These are phyloP conservation scores for Mesocricetus auratus DNA, from an alignment of 2,113 vertebrate species.

Conservation along the genomic window DNA sequence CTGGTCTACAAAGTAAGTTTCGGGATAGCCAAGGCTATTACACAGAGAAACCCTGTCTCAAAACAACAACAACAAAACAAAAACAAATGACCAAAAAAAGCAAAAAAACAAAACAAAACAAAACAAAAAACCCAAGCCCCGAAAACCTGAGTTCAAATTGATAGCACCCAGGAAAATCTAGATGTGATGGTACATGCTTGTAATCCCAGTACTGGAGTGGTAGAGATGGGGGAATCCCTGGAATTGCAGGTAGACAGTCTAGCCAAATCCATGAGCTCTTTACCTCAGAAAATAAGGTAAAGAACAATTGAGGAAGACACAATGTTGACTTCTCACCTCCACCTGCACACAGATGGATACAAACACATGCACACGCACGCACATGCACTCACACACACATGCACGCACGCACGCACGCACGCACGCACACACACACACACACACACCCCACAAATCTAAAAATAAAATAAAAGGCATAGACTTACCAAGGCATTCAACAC, in stretches of 20 bases:
- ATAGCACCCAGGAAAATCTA: neutral
- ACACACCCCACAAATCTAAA: neutral
- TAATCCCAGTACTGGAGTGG: neutral
- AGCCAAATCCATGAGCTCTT: neutral
- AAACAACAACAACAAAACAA: no score
- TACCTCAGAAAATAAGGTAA: neutral
- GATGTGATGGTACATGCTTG: neutral
- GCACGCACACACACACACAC: neutral
- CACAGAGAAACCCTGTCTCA: no score
- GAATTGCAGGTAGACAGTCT: neutral
- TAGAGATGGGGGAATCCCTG: neutral
- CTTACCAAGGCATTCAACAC: neutral
- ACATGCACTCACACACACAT: no score
- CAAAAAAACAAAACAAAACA: no score
- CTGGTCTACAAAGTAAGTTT: no score
- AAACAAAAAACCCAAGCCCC: no score
- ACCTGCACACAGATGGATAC: neutral
- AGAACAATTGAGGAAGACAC: neutral
- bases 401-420: neutral
- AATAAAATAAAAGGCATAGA: slow-evolving; percentile 5
- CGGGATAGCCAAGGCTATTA: no score
- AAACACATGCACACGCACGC: neutral
- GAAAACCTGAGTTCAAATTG: neutral
- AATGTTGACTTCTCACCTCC: neutral
- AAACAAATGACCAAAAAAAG: no score